Base-by-base conservation (phyloP, 2,113 vertebrate species). In the Acrocephalus kingi region DNA sequence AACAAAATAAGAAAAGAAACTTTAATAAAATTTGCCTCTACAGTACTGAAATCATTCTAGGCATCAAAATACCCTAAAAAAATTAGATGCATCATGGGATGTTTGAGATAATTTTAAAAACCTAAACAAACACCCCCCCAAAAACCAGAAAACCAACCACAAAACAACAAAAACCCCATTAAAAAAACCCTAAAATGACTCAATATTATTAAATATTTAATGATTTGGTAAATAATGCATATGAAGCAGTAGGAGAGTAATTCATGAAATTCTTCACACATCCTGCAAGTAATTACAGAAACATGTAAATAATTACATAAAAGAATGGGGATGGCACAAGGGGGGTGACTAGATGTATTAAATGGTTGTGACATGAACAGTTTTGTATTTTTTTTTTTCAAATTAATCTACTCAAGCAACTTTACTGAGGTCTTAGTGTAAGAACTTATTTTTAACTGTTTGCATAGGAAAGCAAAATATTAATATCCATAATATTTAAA, bases 121-220 rank as follows among this genome's bases (percentile, higher is more conserved):
- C 1, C 1, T 11, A 24, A 62, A 20, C 16, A 33, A 37, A 22
- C 13, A 6, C 1, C 18, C 6, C 6, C 7, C 13, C 3, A 1
- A 37, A 68, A 58, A 2, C 1, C 3, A 33, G n/a, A 4, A 9
- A 73, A 27, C 3, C 9, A 39, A 23, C 20, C 6, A 41, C 16
- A 46, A 72, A 56, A 11, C 49, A 72, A 72, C 15, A 69, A 52
- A 46, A 78, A 16, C 0, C 0, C 4, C 15, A 14, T 16, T 12
- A 56, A 71, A 20, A 5, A 3, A 39, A 4, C 11, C 16, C 24
- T 52, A 28, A 61, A 41, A 41, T 31, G 0, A 69, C 15, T 31
- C 61, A 64, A 33, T 55, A 71, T 69, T 90, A 79, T 8, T 67
- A 20, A 90, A 30, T 62, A 43, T 66, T 58, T 94, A n/a, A 79